Evolutionary conservation across 2,797 vertebrate species (phyloP).

Genomic region (Bucorvus abyssinicus): DNA sequence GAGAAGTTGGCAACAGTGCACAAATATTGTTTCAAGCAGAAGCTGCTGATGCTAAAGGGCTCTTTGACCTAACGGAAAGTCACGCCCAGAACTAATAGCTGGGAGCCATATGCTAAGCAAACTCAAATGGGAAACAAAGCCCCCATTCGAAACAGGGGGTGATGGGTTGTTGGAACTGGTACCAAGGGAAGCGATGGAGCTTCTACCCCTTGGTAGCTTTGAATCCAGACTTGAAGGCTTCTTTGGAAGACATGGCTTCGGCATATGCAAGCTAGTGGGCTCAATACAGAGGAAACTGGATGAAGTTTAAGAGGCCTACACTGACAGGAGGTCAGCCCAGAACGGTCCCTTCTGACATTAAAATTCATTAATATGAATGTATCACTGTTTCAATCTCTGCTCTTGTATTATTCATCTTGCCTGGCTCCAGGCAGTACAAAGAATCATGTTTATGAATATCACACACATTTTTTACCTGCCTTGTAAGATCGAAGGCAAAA

Average conservation of each 20-base stretch:
- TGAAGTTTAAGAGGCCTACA: not conserved
- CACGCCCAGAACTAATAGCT: not conserved
- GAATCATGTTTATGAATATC: not conserved
- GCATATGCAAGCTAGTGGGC: not conserved
- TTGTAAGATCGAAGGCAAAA: not conserved
- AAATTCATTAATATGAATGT: not conserved
- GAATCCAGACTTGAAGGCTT: not conserved
- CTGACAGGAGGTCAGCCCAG: not conserved
- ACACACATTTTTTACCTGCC: not conserved
- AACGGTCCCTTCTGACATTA: not conserved
- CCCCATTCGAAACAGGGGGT: not conserved
- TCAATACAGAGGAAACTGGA: not conserved
- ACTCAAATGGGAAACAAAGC: not conserved
- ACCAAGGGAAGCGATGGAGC: not conserved
- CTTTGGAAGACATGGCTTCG: not conserved
- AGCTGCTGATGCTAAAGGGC: not conserved
- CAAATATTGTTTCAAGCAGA: not conserved
- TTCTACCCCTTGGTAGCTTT: not conserved
- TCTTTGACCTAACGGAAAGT: not conserved
- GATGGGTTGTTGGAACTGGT: not conserved
- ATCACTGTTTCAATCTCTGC: not conserved
- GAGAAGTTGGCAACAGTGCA: not conserved
- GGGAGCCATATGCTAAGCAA: not conserved
- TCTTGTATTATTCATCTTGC: not conserved
- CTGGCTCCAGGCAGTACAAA: not conserved